These are phyloP conservation scores for Drosophila ananassae DNA, from an alignment of 1,140 invertebrate species.

Conservation along the genomic window DNA sequence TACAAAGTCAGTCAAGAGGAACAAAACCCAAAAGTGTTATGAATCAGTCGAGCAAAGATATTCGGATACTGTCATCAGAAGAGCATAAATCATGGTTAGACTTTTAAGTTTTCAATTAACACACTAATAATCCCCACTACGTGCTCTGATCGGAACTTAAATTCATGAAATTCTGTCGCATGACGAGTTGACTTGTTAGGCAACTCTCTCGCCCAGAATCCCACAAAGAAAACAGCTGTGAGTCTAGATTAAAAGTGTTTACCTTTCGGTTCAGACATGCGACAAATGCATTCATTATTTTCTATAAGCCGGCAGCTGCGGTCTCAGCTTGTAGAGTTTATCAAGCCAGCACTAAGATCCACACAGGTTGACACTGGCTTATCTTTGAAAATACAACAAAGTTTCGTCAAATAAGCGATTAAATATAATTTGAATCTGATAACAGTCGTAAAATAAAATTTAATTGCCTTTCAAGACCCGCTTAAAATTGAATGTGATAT, in stretches of 20 bases:
- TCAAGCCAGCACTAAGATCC: neutral
- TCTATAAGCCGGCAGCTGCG: neutral
- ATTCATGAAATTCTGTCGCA: slow-evolving; percentile 6
- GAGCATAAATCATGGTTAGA: neutral
- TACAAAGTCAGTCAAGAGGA: slow-evolving; percentile 32
- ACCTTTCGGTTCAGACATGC: neutral
- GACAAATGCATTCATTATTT: slow-evolving; percentile 5
- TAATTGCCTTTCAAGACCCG: slow-evolving; percentile 38
- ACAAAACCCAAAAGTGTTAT: slow-evolving; percentile 13
- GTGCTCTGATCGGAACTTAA: neutral
- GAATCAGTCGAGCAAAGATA: slow-evolving; percentile 3
- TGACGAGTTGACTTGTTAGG: neutral
- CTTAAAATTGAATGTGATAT: slow-evolving; percentile 27
- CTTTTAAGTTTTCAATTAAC: no score
- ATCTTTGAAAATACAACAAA: slow-evolving; percentile 2
- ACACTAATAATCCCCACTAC: slow-evolving; percentile 1
- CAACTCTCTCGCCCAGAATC: slow-evolving; percentile 6
- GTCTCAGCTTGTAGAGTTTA: neutral
- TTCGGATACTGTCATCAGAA: neutral
- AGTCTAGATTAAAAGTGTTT: slow-evolving; percentile 20
- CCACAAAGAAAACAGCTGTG: slow-evolving; percentile 21
- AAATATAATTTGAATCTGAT: slow-evolving; percentile 33
- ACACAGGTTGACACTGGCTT: neutral
- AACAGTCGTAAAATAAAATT: slow-evolving; percentile 28
- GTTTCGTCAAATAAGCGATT: slow-evolving; percentile 17